phyloP scores from a whole-genome alignment of 2,888 invertebrate genomes.

The Geophilus truncorum region DNA sequence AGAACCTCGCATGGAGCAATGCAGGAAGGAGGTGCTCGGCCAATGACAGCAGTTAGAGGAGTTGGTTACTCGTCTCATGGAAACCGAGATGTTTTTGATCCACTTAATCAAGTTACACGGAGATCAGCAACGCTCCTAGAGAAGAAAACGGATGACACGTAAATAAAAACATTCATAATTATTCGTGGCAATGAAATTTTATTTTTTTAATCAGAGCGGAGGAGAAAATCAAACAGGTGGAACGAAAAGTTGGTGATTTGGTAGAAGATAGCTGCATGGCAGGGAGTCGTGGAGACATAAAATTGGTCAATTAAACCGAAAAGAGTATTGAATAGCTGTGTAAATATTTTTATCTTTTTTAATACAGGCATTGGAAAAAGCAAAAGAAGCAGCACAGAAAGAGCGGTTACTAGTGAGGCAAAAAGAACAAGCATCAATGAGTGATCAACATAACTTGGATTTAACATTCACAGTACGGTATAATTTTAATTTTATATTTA shows the following conservation, averaged over 20 bases:
- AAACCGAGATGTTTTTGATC: constrained; percentile 59
- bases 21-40: constrained; percentile 55
- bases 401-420: constrained; percentile 83
- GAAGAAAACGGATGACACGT: constrained; percentile 73
- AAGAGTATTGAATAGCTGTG: constrained; percentile 11
- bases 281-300: constrained; percentile 59
- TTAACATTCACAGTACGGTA: constrained; percentile 80
- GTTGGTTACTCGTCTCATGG: constrained; percentile 85
- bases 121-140: constrained; percentile 60
- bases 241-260: constrained; percentile 78
- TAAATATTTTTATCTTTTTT: background rate
- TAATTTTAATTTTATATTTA: constrained; percentile 31
- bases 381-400: constrained; percentile 92
- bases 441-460: constrained; percentile 89
- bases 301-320: constrained; percentile 47
- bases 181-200: background rate
- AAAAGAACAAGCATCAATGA: constrained; percentile 84
- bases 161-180: constrained; percentile 38
- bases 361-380: constrained; percentile 70
- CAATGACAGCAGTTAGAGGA: constrained; percentile 94
- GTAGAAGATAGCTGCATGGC: constrained; percentile 84
- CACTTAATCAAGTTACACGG: constrained; percentile 62
- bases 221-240: constrained; percentile 82
- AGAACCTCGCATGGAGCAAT: constrained; percentile 39
- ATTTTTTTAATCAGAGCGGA: constrained; percentile 63